A percentile compares a stretch with the other conserved stretches of the same genome.
phyloP scores from a whole-genome alignment of 2,888 invertebrate species.

The Galerucella calmariensis region DNA sequence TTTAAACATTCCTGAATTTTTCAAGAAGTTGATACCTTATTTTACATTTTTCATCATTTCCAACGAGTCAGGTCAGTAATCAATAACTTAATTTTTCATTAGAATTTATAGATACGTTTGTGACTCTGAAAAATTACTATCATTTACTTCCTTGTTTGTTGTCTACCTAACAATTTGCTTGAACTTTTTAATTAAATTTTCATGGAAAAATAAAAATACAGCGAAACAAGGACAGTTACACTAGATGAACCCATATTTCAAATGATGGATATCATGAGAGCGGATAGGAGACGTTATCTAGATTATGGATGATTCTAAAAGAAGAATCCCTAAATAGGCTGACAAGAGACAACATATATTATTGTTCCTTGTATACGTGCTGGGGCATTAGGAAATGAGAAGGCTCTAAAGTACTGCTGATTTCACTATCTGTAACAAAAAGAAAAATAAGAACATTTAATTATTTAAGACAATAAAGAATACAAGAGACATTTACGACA shows the following conservation, averaged over 20 bases:
- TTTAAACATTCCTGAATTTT: constrained; percentile 1
- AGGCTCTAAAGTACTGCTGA: constrained; percentile 1
- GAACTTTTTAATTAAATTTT: constrained; percentile 1
- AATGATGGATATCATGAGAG: no score
- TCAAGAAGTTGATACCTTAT: not conserved
- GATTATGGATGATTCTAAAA: no score
- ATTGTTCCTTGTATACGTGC: no score
- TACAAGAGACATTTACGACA: no score
- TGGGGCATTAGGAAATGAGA: no score
- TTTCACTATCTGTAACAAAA: constrained; percentile 13
- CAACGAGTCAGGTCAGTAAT: not conserved
- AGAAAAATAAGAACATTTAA: not conserved
- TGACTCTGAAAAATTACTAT: not conserved
- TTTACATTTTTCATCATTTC: not conserved
- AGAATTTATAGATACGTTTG: not conserved
- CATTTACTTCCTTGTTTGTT: not conserved
- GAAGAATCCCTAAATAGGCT: no score
- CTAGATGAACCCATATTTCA: no score
- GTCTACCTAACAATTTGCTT: not conserved
- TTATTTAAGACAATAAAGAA: no score
- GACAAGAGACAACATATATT: no score
- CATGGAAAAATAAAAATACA: not conserved
- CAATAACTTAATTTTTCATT: constrained; percentile 2
- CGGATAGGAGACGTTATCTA: no score
- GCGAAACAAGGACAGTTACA: no score